Conservation (phyloP, 2,888 invertebrate genomes). For the Mellilla xanthometata region DNA sequence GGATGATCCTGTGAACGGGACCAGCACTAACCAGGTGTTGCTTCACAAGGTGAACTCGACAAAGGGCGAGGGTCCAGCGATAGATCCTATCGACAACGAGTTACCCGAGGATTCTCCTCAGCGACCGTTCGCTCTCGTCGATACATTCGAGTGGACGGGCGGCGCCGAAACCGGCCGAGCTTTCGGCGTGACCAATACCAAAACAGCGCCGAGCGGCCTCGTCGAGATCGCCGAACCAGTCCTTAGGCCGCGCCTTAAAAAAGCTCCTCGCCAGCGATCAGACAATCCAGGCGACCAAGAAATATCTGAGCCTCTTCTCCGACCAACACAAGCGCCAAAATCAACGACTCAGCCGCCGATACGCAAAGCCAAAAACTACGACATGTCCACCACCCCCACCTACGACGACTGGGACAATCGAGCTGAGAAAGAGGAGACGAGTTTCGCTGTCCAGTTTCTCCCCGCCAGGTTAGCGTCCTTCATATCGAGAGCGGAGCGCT, state of each 20-base stretch:
- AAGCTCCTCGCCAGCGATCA: slow-evolving; percentile 76
- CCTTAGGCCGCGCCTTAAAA: slow-evolving; percentile 83
- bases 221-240: slow-evolving; percentile 90
- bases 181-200: slow-evolving; percentile 82
- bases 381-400: slow-evolving; percentile 65
- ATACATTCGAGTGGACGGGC: slow-evolving; percentile 78
- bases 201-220: slow-evolving; percentile 66
- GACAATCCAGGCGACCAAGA: slow-evolving; percentile 79
- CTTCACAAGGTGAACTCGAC: slow-evolving; percentile 51
- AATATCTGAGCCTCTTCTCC: slow-evolving; percentile 86
- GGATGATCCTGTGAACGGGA: slow-evolving; percentile 40
- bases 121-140: slow-evolving; percentile 62
- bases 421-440: slow-evolving; percentile 60
- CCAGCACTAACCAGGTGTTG: slow-evolving; percentile 43
- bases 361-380: slow-evolving; percentile 71
- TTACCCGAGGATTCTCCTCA: slow-evolving; percentile 65
- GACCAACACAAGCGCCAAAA: slow-evolving; percentile 68
- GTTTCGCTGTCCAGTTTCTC: slow-evolving; percentile 89
- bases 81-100: slow-evolving; percentile 69
- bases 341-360: slow-evolving; percentile 52
- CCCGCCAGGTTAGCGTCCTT: slow-evolving; percentile 90
- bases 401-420: slow-evolving; percentile 62
- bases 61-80: slow-evolving; percentile 40
- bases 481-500: slow-evolving; percentile 91
- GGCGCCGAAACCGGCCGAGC: slow-evolving; percentile 79